Base-by-base conservation (phyloP, 2,113 vertebrate species). In the Mesoclemmys tuberculata region DNA sequence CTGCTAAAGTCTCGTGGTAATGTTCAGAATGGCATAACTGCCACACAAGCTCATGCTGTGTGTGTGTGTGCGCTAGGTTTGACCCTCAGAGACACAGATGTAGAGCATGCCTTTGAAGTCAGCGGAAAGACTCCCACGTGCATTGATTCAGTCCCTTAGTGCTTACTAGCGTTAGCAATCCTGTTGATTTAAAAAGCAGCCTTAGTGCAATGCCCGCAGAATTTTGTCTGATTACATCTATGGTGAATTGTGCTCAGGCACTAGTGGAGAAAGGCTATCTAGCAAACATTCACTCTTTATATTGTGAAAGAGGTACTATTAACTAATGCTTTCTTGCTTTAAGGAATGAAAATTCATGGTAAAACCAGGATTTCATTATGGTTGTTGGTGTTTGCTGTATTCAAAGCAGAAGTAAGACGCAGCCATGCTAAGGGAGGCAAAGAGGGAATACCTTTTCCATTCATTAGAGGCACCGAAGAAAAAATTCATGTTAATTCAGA, bases 1-100 rank as follows among this genome's bases (percentile, higher is more conserved):
- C n/a, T 74, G 13, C 41, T 79, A 10, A 4, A 26, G 31, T 27
- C 84, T 87, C 41, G 29, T 35, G 84, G 88, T 24, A 84, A 13
- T 0, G 0, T 38, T 14, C 81, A 74, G 14, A 93, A 14, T 77
- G 68, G 27, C 0, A 2, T 11, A 75, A 78, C 0, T 87, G n/a
- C 4, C 89, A 58, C 35, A 31, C 2, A 31, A 10, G 68, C 49
- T 55, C 64, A 0, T 0, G 8, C 80, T 68, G 75, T 6, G 51
- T 6, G 46, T 71, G 48, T 27, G 71, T 18, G 0, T 5, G 4
- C 2, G 2, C 31, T 87, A 4, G 2, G 7, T 83, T 84, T 82
- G 35, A 55, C 78, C 86, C 26, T 41, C 38, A 5, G 11, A 41
- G 71, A 86, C 9, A 77, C 49, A 3, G 8, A 78, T 3, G 16